Evolutionary conservation across 2,888 invertebrate species (phyloP), one percentile per base, ranked within the genome.

Genomic region (Xanthia icteritia): DNA sequence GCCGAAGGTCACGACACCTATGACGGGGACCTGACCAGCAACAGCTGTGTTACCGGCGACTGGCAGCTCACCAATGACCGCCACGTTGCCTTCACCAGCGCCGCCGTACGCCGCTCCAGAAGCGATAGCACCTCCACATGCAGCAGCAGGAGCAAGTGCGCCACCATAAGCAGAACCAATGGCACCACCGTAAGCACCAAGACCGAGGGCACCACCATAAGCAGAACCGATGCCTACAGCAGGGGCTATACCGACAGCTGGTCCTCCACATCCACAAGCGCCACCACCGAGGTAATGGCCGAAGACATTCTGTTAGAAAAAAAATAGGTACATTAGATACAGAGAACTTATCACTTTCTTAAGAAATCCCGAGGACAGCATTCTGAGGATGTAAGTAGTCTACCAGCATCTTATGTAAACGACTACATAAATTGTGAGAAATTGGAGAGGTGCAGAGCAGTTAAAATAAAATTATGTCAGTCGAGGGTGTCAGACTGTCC

Each of bases 81-180:
- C 83, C 65, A 93, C 79, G n/a, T 89, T 85, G 0, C 93, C 93
- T 75, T 91, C 90, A 5, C 93, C 92, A 27, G n/a, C 20, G 13
- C 83, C 83, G 2, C 74, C 77, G 51, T 77, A 82, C 48, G 69
- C 72, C 15, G 73, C 54, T 9, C 23, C 54, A 23, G 9, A 1
- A 11, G 9, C 23, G 9, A 54, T 1, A 15, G 54, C 65, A 31
- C 71, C 78, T 11, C 81, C 81, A 3, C 11, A 65, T 39, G 39
- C n/a, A 66, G 54, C 51, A 48, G 63, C 66, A 68, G 60, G 60
- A 23, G 42, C 23, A 36, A 23, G 23, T 36, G 66, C 60, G 31
- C 70, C 61, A 27, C 73, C 80, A 64, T 36, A 63, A 23, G 23
- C 36, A 48, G 61, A 23, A 51, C 69, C 63, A 0, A 63, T 13